Base-by-base conservation (phyloP, 2,797 vertebrate genomes). In the Hapalemur alaotrensis region DNA sequence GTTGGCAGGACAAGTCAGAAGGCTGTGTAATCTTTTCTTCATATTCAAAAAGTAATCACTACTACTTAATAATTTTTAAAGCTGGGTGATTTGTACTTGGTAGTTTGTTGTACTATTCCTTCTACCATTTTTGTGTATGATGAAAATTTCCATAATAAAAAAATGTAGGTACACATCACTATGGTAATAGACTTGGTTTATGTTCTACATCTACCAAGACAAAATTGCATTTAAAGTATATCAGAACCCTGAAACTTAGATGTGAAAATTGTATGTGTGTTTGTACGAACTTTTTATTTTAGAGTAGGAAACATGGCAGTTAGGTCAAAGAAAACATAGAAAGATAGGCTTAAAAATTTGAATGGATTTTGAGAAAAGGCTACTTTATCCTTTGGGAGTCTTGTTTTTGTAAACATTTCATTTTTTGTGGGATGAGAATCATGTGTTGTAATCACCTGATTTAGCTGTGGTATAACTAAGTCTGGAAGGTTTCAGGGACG, bases 401-500 rank as follows among this genome's bases (percentile, higher is more conserved):
- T 92, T 89, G 81, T 46, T 96, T 95, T 87, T 75, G 30, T 96
- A 97, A 98, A 96, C 84, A 82, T 88, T 97, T 72, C 72, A 94
- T 70, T 97, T 96, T 95, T 73, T 96, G 96, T 48, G 87, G 94
- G 72, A 89, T 78, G 28, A 91, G 91, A 97, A 86, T 95, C 90
- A 89, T 96, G 85, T 83, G 88, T 87, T 97, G 79, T 79, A 94
- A 80, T 95, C 96, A 96, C 97, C 95, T 97, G 95, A 97, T 96
- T 95, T 97, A 95, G 92, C 89, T 97, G 97, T 91, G 95, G 96
- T 86, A 67, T 89, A 86, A 97, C 92, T 81, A 96, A 96, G 84
- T 93, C 96, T 97, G 88, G 84, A 97, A 91, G 90, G 84, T 80
- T 96, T 78, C 23, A 48, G 83, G 86, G 67, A 95, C 18, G 30